Conservation (phyloP, 2,888 invertebrate species). For the Andrena haemorrhoa region DNA sequence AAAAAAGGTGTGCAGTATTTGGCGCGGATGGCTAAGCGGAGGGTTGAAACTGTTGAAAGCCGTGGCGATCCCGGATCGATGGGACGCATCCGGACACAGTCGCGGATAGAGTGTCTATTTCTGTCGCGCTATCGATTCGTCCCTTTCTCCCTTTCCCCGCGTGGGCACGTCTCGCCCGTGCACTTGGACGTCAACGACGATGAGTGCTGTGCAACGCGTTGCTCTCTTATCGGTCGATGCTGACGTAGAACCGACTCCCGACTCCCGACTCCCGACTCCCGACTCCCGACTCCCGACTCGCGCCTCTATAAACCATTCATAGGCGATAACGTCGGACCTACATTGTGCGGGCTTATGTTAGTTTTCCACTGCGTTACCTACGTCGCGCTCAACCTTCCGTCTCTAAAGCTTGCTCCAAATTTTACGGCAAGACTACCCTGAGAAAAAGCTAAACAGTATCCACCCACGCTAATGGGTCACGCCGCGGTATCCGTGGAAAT, state of each 20-base stretch:
- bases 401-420: neutral
- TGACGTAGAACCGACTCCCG: conserved; percentile 67
- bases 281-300: no score
- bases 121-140: conserved; percentile 59
- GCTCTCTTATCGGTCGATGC: conserved; percentile 71
- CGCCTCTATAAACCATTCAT: conserved; percentile 70
- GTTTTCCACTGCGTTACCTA: conserved; percentile 54
- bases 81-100: conserved; percentile 47
- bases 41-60: neutral
- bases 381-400: neutral
- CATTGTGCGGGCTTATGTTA: conserved; percentile 52
- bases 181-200: conserved; percentile 72
- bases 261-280: no score
- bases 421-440: neutral
- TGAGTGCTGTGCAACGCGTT: conserved; percentile 58
- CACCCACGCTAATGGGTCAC: neutral
- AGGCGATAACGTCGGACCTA: conserved; percentile 68
- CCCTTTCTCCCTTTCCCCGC: conserved; percentile 43
- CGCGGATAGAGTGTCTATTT: conserved; percentile 49
- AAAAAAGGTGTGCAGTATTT: neutral
- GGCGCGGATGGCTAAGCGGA: no score
- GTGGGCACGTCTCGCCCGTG: conserved; percentile 61
- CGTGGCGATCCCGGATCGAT: conserved; percentile 46
- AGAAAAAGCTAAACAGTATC: no score
- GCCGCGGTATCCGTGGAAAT: neutral